Base-by-base conservation (phyloP, 2,888 invertebrate species). In the Corbicula japonica region DNA sequence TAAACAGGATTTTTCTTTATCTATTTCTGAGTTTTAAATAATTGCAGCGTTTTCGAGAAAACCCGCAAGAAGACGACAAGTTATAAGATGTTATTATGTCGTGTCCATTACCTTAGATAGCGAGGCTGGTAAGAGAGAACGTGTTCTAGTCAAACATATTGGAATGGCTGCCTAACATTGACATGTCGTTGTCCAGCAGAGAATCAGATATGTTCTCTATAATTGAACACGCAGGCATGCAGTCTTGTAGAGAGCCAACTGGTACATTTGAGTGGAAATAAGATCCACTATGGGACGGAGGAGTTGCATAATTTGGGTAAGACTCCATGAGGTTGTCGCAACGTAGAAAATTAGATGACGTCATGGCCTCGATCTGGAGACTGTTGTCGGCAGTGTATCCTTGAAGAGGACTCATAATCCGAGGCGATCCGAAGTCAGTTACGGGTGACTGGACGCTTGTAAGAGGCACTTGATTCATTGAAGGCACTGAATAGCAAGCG, bases 301-400 rank as follows among this genome's bases (percentile, higher is more conserved):
- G 60, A 4, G 76, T 63, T 15, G 56, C 74, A 35, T 76, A 62
- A 46, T 54, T 72, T 18, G 72, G 80, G 50, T 81, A 85, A 0
- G 72, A 69, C 6, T 86, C 85, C 65, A 82, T 75, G 18, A 72
- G 70, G 56, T 68, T 80, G 62, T 86, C 86, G 76, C 84, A 83
- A n/a, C 83, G 83, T 80, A 86, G 77, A 52, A 73, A 86, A 61
- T 83, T 80, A 74, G 86, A 80, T 63, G 87, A 87, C 65, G 87
- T 81, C 69, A 87, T 81, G 61, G 86, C 82, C 58, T 87, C 87
- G 41, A 82, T 65, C 35, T 85, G 87, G 18, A 85, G 82, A 46
- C 85, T 83, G 50, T 80, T 83, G 52, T 83, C 82, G 0, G 86
- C 80, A 0, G 87, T 85, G 56, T 76, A 77, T 10, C 84, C 86